phyloP scores from a whole-genome alignment of 1,140 invertebrate species.

The Pygmarrhopalites habei region DNA sequence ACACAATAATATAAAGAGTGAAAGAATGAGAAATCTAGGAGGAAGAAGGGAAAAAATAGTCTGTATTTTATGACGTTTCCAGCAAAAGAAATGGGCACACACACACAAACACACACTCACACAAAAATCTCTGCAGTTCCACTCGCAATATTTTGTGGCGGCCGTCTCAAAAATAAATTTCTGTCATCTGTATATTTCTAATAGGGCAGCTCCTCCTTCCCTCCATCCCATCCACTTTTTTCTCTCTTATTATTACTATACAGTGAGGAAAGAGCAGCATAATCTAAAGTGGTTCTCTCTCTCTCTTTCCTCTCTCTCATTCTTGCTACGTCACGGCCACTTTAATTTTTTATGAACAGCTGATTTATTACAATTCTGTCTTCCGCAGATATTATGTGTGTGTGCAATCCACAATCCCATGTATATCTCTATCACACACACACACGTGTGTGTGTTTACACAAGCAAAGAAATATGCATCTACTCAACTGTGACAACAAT shows the following conservation, averaged over 20 bases:
- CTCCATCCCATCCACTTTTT: conserved; percentile 8
- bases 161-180: conserved; percentile 26
- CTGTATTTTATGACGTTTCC: conserved; percentile 9
- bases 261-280: conserved; percentile 1
- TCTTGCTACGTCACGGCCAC: conserved; percentile 18
- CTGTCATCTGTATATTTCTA: conserved; percentile 27
- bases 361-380: conserved; percentile 29
- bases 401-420: background rate
- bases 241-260: background rate
- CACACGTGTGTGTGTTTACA: no score
- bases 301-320: conserved; percentile 1
- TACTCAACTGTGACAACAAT: conserved; percentile 1
- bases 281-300: conserved; percentile 11
- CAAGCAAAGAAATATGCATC: no score
- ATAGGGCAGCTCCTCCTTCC: conserved; percentile 11
- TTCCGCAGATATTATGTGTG: conserved; percentile 23
- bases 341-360: conserved; percentile 35
- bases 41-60: background rate
- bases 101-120: background rate
- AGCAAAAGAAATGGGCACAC: background rate
- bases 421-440: background rate
- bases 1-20: no score
- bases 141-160: conserved; percentile 11
- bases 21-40: background rate
- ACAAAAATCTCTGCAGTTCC: conserved; percentile 4